Evolutionary conservation across 2,888 invertebrate species (phyloP), one percentile per base, ranked within the genome.

Genomic region (Epistrophella euchroma): DNA sequence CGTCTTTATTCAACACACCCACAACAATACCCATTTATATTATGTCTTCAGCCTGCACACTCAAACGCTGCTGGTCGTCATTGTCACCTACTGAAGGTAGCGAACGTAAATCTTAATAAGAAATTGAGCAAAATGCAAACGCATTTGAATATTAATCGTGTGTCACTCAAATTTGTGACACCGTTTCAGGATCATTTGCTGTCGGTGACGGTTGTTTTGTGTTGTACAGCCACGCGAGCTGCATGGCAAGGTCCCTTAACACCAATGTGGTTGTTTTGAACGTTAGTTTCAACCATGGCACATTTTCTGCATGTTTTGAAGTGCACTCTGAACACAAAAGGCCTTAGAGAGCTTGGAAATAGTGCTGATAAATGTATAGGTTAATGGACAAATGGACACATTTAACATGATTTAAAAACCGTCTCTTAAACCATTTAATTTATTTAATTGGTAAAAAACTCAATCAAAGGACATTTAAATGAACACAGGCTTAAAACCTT

Each of bases 131-230:
- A 40, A 22, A 35, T 17, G 17, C 25, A 47, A 71, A 76, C 60
- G 22, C 72, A 85, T 85, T 52, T 71, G 79, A 75, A 84, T 84
- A 84, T 76, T 80, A 84, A 75, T 72, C 80, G 52, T 17, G 37
- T 75, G 80, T 68, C 75, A 71, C 15, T 76, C 66, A 55, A 66
- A 72, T 52, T 45, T 56, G 71, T 66, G 79, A 74, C 43, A 64
- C 19, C 37, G 13, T 56, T 47, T 10, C 25, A 32, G 32, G 37
- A 52, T 37, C 35, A 37, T 35, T 19, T 15, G 7, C 2, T 58
- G 6, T 73, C 3, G 43, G 56, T 50, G 0, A 22, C 13, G 15
- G 19, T 15, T 15, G 15, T 47, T n/a, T n/a, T n/a, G n/a, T 32
- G n/a, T 22, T 22, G 32, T 19, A 58, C 11, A 4, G 13, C 5